Conservation (phyloP, 1,140 invertebrate genomes). For the Venturia canescens region DNA sequence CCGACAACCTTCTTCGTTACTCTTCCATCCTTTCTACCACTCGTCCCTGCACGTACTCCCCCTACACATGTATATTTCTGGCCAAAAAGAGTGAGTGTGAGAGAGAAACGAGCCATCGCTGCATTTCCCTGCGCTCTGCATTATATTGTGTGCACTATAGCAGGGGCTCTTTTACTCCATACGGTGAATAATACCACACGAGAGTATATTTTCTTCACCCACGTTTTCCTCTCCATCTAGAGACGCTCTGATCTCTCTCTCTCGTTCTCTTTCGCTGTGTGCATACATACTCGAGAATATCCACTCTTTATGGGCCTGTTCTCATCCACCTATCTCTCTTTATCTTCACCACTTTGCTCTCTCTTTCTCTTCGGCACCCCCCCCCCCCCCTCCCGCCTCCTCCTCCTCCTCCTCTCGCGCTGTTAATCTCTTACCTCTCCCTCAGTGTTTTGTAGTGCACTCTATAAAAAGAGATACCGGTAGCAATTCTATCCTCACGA, state of each 20-base stretch:
- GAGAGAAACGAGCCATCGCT: background rate
- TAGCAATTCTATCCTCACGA: constrained; percentile 20
- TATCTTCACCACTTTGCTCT: constrained; percentile 14
- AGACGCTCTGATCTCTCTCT: background rate
- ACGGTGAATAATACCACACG: background rate
- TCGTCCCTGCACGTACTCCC: constrained; percentile 1
- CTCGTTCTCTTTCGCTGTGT: background rate
- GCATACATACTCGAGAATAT: constrained; percentile 1
- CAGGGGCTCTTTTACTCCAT: background rate
- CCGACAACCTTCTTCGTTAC: background rate
- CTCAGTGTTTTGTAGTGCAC: constrained; percentile 39
- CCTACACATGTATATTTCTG: background rate
- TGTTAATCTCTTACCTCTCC: constrained; percentile 14
- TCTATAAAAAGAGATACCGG: constrained; percentile 24
- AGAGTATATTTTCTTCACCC: constrained; percentile 8
- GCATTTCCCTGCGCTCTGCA: background rate
- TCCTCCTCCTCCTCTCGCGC: constrained; percentile 12
- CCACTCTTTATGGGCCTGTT: constrained; percentile 1
- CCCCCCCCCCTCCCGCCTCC: too few species aligned
- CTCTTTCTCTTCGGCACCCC: too few species aligned
- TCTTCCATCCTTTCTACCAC: constrained; percentile 29
- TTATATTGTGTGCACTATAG: background rate
- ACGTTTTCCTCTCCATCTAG: background rate
- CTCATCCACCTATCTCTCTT: background rate
- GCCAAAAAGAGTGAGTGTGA: background rate